Base-by-base conservation (phyloP, 1,140 invertebrate genomes). In the Diuraphis noxia region DNA sequence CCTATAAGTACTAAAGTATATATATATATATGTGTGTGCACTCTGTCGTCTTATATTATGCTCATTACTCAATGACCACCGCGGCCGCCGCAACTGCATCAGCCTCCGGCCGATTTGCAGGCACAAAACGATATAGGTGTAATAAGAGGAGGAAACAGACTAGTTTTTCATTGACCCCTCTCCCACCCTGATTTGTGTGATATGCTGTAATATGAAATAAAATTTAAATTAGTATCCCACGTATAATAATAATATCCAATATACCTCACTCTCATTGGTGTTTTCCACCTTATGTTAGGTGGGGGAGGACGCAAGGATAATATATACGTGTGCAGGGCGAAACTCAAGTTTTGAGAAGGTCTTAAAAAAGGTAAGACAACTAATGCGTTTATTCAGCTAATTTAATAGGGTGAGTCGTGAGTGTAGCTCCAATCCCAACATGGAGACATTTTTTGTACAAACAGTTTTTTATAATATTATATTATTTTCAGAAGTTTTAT, bases 11-110 rank as follows among this genome's bases (percentile, higher is more conserved):
- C 34, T n/a, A 34, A 46, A 46, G 46, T 34, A 84, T 84, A 84
- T 46, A 46, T 46, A 46, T 85, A 43, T 86, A 36, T 49, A 5
- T 49, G 30, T n/a, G 40, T 46, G n/a, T 21, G 79, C 34, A 25
- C 79, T 81, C 79, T 81, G 79, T 81, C 34, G 79, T 81, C 79
- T 40, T 82, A 72, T 72, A 72, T 72, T 72, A 82, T 36, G 85
- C n/a, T 86, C 46, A 38, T 52, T 86, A 52, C 46, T 86, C 85
- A 49, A 86, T 86, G 85, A 86, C 85, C 84, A 49, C 43, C 46
- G 40, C 21, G 21, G n/a, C 84, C 21, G n/a, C n/a, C 19, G n/a
- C n/a, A 82, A 40, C 79, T 25, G 23, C 79, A 38, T 23, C 34
- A 43, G 84, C 43, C 84, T 86, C 84, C 25, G 40, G 36, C 25